These are phyloP conservation scores for Coelopa frigida DNA, from an alignment of 1,140 invertebrate species.

Conservation along the genomic window DNA sequence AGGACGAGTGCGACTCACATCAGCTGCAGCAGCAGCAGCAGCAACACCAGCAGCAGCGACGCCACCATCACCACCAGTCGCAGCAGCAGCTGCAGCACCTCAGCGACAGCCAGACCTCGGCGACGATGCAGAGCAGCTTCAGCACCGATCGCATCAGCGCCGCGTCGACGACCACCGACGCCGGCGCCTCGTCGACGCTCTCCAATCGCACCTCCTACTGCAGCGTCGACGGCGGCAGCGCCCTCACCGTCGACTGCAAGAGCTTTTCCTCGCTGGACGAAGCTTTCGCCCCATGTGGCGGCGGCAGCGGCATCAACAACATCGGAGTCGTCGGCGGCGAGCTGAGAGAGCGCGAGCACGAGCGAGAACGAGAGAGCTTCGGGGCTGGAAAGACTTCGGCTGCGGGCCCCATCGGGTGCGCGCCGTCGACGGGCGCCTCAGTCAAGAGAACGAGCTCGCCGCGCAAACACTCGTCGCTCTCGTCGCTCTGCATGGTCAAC, in stretches of 20 bases:
- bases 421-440: no score
- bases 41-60: not conserved
- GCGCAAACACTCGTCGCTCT: conserved; percentile 28
- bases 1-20: conserved; percentile 14
- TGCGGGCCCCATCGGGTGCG: conserved; percentile 20
- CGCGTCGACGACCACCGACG: conserved; percentile 32
- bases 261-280: conserved; percentile 34
- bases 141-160: conserved; percentile 13
- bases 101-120: conserved; percentile 20
- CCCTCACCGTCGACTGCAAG: conserved; percentile 12
- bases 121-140: conserved; percentile 20
- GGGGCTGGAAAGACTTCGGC: conserved; percentile 8
- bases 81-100: conserved; percentile 14
- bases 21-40: not conserved
- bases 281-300: conserved; percentile 24
- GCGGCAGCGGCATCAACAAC: not conserved
- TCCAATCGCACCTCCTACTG: conserved; percentile 43
- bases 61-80: conserved; percentile 2
- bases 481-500: conserved; percentile 12
- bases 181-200: conserved; percentile 26
- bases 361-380: conserved; percentile 6
- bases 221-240: conserved; percentile 34
- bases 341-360: conserved; percentile 8
- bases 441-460: conserved; percentile 30
- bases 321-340: conserved; percentile 3